Evolutionary conservation across 1,140 invertebrate species (phyloP), one percentile per base, ranked within the genome.

Genomic region (Drosophila serrata): DNA sequence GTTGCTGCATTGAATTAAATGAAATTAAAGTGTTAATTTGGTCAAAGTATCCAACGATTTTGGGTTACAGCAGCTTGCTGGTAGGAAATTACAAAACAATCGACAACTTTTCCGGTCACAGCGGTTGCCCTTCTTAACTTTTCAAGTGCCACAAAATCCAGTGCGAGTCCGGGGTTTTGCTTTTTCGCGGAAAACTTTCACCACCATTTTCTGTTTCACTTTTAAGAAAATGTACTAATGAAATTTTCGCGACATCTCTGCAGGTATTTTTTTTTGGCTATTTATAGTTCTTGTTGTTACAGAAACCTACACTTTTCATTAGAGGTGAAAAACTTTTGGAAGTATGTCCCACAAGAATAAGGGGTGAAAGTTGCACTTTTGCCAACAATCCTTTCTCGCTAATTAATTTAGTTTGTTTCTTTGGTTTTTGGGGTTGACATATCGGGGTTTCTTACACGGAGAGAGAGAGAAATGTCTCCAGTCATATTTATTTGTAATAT

Each of bases 11-110:
- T 24, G 57, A 11, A 49, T 77, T 69, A 57, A 57, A 27, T 56
- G 42, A 69, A 77, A 62, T 78, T 78, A 70, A 78, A 78, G 49
- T 70, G 55, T 69, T 77, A 51, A 78, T 69, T 78, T 78, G 29
- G 12, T 40, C 42, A 59, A n/a, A 24, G 35, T 29, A 39, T 35
- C 24, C 13, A 1, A 24, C 13, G 27, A 33, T 42, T 68, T 65
- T 0, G 61, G 61, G 42, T 22, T 35, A 24, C 17, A 45, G 22
- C 45, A 51, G 72, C 39, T 67, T 58, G 19, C 40, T 35, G 19
- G 3, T 6, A 17, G 31, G 22, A 68, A 42, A 68, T 70, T 72
- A 46, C 49, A 15, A 70, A 70, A 39, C 65, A 72, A 72, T 70
- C 49, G 42, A 35, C 31, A 72, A 72, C 29, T 58, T 70, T 72